A percentile compares a stretch with the other conserved stretches of the same genome.
These are phyloP conservation scores for Andricus grossulariae DNA, from an alignment of 1,140 invertebrate species.

Conservation along the genomic window DNA sequence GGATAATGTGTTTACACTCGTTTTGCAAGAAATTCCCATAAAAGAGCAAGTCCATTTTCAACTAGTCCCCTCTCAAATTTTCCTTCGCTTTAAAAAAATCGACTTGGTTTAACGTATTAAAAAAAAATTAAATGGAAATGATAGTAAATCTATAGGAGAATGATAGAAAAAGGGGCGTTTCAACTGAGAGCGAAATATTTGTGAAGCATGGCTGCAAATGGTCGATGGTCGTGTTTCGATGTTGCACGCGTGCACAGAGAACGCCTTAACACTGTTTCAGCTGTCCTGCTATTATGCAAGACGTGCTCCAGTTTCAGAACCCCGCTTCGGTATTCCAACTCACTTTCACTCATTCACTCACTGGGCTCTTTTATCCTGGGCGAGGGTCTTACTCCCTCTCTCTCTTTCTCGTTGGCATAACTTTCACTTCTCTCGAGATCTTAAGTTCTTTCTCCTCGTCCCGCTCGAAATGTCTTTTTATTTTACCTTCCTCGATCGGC, in stretches of 20 bases:
- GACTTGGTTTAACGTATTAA: too few relatives aligned
- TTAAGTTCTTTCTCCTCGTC: constrained; percentile 26
- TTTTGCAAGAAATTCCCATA: too few relatives aligned
- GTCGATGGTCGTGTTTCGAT: not conserved
- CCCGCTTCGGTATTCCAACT: constrained; percentile 41
- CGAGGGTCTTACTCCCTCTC: not conserved
- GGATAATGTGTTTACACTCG: too few relatives aligned
- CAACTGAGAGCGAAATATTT: not conserved
- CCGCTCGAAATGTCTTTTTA: not conserved
- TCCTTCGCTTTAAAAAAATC: too few relatives aligned
- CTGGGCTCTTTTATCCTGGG: constrained; percentile 31
- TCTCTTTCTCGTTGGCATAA: constrained; percentile 34
- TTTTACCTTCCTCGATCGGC: not conserved
- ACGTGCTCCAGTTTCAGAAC: constrained; percentile 49
- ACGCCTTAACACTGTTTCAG: constrained; percentile 30
- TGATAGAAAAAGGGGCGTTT: not conserved
- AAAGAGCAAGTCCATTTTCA: too few relatives aligned
- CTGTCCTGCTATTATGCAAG: constrained; percentile 48
- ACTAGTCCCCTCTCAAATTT: too few relatives aligned
- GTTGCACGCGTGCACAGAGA: constrained; percentile 5
- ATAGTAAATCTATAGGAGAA: too few relatives aligned
- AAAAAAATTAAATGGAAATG: too few relatives aligned
- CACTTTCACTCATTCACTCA: constrained; percentile 53
- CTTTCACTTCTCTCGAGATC: constrained; percentile 45
- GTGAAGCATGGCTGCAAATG: not conserved